Evolutionary conservation across 1,140 invertebrate species (phyloP), one percentile per base, ranked within the genome.

Genomic region (Pogonomyrmex californicus): DNA sequence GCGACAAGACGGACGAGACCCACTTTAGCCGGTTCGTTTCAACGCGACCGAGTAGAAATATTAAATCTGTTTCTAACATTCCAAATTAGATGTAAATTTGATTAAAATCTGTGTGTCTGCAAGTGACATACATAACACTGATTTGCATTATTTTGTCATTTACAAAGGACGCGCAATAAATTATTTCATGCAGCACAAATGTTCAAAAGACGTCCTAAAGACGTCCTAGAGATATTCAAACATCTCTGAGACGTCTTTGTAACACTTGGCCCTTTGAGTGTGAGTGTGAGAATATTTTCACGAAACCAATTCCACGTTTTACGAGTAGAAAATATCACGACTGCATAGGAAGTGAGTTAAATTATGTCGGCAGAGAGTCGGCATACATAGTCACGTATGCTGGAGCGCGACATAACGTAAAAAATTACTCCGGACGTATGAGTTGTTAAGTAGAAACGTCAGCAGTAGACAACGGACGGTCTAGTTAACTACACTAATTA

Each of bases 401-500:
- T 78, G 9, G 4, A 36, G 38, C 6, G n/a, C 30, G n/a, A 66
- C 30, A 49, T 10, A 68, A 66, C 17, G 12, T 44, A 41, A 58
- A 76, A 63, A 4, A 44, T 58, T 60, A 23, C 60, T 51, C 14
- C 30, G 49, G 60, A 44, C n/a, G 10, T 65, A 44, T 9, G 36
- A 78, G 9, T 58, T 68, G 36, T 82, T 82, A 68, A 56, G 23
- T 56, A 77, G 73, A 66, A 86, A 54, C 62, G 63, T 56, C 47
- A 68, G 76, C 44, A 23, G 33, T 38, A 58, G 38, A 78, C 75
- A 38, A 62, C 51, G 44, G 23, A 44, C 47, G 38, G 41, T 79
- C 33, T 60, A 70, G 30, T 86, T 79, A 79, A 79, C 63, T 54
- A 58, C 76, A 77, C 12, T 86, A 86, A 78, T 79, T 86, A 79